phyloP scores from a whole-genome alignment of 2,113 vertebrate genomes.

The Sardina pilchardus region DNA sequence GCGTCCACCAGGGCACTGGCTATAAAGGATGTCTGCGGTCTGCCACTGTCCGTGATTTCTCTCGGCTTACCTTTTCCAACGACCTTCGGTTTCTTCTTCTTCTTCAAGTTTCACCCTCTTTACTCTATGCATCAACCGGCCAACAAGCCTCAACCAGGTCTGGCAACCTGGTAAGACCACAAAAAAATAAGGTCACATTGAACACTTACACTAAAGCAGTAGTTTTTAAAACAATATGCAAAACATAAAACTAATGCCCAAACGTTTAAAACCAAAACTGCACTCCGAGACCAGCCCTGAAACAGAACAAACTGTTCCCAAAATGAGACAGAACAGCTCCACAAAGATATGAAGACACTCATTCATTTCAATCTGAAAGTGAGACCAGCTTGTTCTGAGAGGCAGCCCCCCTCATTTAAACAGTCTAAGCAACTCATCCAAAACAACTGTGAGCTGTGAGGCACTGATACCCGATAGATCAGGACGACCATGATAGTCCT shows the following conservation, averaged over 20 bases:
- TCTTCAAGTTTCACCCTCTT: constrained; percentile 91
- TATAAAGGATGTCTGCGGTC: not conserved
- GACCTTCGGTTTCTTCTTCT: constrained; percentile 71
- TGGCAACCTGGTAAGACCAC: constrained; percentile 73
- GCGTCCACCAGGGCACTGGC: not conserved
- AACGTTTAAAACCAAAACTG: not conserved
- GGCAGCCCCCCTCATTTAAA: not conserved
- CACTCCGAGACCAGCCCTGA: not conserved
- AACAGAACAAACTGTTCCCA: not conserved
- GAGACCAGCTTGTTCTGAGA: not conserved
- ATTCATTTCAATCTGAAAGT: not conserved
- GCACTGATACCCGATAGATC: not conserved
- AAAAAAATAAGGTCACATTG: not conserved
- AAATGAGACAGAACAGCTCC: not conserved
- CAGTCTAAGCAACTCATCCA: constrained; percentile 4
- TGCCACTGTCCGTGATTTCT: not conserved
- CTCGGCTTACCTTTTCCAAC: constrained; percentile 77
- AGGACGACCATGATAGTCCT: not conserved
- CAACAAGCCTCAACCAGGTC: constrained; percentile 73
- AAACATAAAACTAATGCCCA: not conserved
- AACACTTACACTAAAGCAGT: not conserved
- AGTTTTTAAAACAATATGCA: not conserved
- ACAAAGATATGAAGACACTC: not conserved
- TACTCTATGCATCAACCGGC: constrained; percentile 90
- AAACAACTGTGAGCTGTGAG: constrained; percentile 8